phyloP scores from a whole-genome alignment of 37 sponge, comb jelly and placozoan genomes.

The Ianthella basta region DNA sequence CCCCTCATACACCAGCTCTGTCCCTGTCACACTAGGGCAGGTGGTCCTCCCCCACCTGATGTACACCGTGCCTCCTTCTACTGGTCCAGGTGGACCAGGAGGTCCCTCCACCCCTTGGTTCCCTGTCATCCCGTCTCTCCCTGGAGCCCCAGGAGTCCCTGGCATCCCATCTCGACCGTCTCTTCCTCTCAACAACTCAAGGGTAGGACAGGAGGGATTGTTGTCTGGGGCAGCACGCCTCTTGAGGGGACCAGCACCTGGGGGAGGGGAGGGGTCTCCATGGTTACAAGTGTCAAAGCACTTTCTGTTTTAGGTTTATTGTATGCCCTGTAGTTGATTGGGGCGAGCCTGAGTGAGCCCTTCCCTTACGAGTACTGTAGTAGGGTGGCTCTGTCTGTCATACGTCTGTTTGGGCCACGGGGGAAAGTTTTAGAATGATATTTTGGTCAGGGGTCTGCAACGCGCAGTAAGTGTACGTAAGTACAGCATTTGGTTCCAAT shows the following conservation, averaged over 20 bases:
- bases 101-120: constrained; percentile 18
- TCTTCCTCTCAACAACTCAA: constrained; percentile 32
- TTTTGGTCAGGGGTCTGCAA: no score
- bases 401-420: no score
- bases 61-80: constrained; percentile 28
- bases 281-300: no score
- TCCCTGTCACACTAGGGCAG: constrained; percentile 42
- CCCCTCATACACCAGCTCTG: constrained; percentile 33
- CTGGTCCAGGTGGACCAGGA: constrained; percentile 35
- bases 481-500: no score
- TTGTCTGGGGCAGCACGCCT: not conserved
- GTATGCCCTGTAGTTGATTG: no score
- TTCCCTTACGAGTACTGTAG: no score
- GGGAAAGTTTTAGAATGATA: no score
- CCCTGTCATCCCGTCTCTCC: constrained; percentile 29
- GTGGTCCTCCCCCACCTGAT: constrained; percentile 53
- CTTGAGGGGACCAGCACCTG: constrained; percentile 1
- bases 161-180: constrained; percentile 35
- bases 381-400: no score
- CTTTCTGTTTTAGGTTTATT: no score
- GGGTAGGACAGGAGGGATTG: not conserved
- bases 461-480: no score
- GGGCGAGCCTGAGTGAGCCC: no score
- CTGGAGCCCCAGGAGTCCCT: constrained; percentile 11
- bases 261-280: no score